Percentiles rank a stretch among this genome's conserved stretches.
Evolutionary conservation across 2,113 vertebrate genomes (phyloP).

Genomic region (Procapra przewalskii): DNA sequence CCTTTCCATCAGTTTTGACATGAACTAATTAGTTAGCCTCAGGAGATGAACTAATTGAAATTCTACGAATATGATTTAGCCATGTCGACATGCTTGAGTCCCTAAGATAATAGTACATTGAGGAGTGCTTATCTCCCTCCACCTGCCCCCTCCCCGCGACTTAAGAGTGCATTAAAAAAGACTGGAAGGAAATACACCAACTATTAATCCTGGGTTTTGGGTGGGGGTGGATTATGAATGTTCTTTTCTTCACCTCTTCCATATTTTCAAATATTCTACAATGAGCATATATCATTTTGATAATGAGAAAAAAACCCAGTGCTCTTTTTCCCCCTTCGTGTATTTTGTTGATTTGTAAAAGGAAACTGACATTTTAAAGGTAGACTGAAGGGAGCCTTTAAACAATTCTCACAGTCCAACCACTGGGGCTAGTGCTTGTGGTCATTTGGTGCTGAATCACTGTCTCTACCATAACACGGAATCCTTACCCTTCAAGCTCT

Average conservation of each 20-base stretch:
- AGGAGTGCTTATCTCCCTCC: background rate
- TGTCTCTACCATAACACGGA: slow-evolving; percentile 26
- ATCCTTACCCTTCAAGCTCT: slow-evolving; percentile 82
- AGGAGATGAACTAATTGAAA: slow-evolving; percentile 77
- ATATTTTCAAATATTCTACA: background rate
- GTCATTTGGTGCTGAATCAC: background rate
- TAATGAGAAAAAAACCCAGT: background rate
- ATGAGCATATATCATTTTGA: background rate
- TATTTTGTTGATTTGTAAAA: slow-evolving; percentile 40
- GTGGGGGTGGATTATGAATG: background rate
- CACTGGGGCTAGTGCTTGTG: background rate
- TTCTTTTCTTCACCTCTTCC: background rate
- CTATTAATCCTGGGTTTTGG: background rate
- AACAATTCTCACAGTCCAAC: background rate
- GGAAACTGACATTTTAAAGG: background rate
- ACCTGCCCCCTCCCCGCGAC: no score
- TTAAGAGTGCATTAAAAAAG: background rate
- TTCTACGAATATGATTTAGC: slow-evolving; percentile 74
- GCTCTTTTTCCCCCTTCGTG: background rate
- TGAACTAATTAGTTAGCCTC: slow-evolving; percentile 77
- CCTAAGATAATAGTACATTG: slow-evolving; percentile 58
- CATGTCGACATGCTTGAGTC: slow-evolving; percentile 62
- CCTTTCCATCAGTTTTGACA: slow-evolving; percentile 77
- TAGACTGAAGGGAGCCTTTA: background rate
- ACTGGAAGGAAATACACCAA: background rate